These are phyloP conservation scores for Heterocephalus glaber DNA, from an alignment of 2,113 vertebrate species.

Conservation along the genomic window DNA sequence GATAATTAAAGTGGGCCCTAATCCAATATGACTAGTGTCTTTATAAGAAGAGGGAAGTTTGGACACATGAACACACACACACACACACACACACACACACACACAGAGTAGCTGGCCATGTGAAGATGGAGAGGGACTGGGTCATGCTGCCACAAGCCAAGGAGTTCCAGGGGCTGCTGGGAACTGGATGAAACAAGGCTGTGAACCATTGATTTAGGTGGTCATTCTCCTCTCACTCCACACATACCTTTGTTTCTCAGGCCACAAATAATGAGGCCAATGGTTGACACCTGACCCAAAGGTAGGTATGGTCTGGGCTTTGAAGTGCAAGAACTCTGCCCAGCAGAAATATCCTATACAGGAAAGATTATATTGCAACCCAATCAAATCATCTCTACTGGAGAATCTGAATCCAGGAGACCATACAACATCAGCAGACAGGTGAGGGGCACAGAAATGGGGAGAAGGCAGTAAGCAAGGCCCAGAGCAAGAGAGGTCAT, in stretches of 20 bases:
- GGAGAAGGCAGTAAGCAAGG: background rate
- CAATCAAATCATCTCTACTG: background rate
- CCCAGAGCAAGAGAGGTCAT: background rate
- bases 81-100: background rate
- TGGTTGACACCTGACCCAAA: background rate
- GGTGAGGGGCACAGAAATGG: background rate
- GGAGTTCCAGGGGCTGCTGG: background rate
- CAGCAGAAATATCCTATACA: background rate
- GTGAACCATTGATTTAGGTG: background rate
- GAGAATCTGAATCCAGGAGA: background rate
- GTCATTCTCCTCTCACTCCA: background rate
- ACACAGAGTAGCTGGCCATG: background rate
- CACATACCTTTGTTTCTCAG: background rate
- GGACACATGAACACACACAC: background rate
- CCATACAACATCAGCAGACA: background rate
- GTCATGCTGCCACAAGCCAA: background rate
- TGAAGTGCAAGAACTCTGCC: background rate
- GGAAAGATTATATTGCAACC: background rate
- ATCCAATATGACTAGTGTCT: background rate
- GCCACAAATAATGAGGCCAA: background rate
- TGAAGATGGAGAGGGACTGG: background rate
- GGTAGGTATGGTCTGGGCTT: background rate
- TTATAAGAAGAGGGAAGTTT: slow-evolving; percentile 11
- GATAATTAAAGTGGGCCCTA: background rate
- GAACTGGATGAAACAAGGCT: background rate